Evolutionary conservation across 2,113 vertebrate genomes (phyloP), one percentile per base, ranked within the genome.

Genomic region (Proterorhinus semilunaris): DNA sequence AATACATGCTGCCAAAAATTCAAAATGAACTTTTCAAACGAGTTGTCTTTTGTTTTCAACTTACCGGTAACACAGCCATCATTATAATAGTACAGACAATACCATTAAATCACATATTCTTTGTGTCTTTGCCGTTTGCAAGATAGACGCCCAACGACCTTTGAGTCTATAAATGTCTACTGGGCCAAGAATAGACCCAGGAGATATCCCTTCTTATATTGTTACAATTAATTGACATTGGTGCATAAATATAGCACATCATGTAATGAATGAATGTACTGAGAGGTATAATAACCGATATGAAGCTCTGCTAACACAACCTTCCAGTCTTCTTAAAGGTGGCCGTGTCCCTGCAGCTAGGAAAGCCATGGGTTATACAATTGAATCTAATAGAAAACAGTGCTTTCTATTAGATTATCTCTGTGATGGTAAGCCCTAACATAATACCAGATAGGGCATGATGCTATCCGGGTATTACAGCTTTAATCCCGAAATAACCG

Each of bases 401-500:
- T 0, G 10, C 67, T 71, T 80, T 72, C 62, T 73, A 83, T 81
- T 72, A 68, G 67, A 83, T 82, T 81, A 84, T 57, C 16, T 71
- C 11, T 62, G 66, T 79, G 71, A 81, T 63, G 68, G 68, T 58
- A 75, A 16, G 51, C 69, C 21, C 42, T 16, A 42, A 54, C 65
- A 76, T 68, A 76, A 87, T 79, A 83, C 69, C 63, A 80, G 64
- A 71, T 52, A 51, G 55, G 49, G 69, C 53, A 69, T 66, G 66
- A 68, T 69, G 57, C 65, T 58, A 70, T 82, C 68, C 54, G 10
- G 76, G 74, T 59, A 74, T 72, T 76, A 67, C 69, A 42, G 61
- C 46, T 45, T 11, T 83, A 73, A 87, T 86, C 76, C 71, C 57
- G 65, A 70, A 15, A 68, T 42, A 63, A n/a, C 36, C 58, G 50